Percentiles rank a stretch among this genome's conserved stretches.
Conservation (phyloP, 1,140 invertebrate genomes). For the Nephotettix cincticeps region DNA sequence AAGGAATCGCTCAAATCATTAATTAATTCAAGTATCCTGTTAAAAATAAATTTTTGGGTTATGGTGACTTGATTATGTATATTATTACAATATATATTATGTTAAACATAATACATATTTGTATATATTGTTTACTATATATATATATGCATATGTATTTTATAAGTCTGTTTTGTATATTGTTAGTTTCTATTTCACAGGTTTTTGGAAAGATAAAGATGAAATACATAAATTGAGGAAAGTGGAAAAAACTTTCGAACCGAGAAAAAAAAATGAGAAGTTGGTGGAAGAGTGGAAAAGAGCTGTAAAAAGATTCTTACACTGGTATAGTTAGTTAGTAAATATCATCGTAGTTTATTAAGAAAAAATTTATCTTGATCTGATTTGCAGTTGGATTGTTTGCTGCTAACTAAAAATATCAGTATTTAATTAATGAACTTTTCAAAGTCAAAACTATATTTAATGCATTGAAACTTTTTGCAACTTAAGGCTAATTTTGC, state of each 20-base stretch:
- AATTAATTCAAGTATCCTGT: not conserved
- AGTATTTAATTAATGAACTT: too few relatives aligned
- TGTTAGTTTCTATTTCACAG: constrained; percentile 49
- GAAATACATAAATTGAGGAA: constrained; percentile 61
- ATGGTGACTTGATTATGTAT: not conserved
- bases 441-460: too few relatives aligned
- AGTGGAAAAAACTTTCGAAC: constrained; percentile 61
- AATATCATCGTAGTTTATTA: too few relatives aligned
- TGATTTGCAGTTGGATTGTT: too few relatives aligned
- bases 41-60: not conserved
- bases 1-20: not conserved
- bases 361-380: too few relatives aligned
- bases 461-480: too few relatives aligned
- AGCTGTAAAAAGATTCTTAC: constrained; percentile 64
- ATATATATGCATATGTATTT: not conserved
- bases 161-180: not conserved
- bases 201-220: constrained; percentile 69
- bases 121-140: not conserved
- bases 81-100: not conserved
- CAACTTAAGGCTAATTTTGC: too few relatives aligned
- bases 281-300: constrained; percentile 62
- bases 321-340: constrained; percentile 56
- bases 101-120: not conserved
- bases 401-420: too few relatives aligned
- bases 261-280: constrained; percentile 50